Base-by-base conservation (phyloP, 2,797 vertebrate species). In the Ptychobarbus kaznakovi region DNA sequence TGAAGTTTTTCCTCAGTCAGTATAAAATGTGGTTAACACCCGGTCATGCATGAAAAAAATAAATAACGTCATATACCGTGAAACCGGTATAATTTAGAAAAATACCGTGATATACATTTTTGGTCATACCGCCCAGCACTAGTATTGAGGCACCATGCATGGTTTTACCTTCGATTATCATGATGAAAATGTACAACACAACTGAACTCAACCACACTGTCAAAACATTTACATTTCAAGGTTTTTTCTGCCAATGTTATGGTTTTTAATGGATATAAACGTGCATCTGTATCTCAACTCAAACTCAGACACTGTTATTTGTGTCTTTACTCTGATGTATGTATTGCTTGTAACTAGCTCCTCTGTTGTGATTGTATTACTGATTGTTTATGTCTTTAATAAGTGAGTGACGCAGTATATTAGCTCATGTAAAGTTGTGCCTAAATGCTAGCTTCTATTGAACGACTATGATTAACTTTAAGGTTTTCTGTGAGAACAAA, bases 401-500 rank as follows among this genome's bases (percentile, higher is more conserved):
- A 32, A 51, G 72, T 20, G 28, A 74, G 16, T 12, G 28, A 75
- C 15, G 10, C 73, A 51, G 72, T 32, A 74, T 51, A 51, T 20
- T 75, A 51, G 46, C 46, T 32, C 2, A 51, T 51, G 25, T 32
- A 74, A 28, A 73, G 5, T 0, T 15, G 15, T 46, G 22, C 8
- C 11, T 49, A 35, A 32, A 20, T 20, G 9, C 16, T 46, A 11
- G 46, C 1, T 6, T 18, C 44, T 5, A 46, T 4, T 28, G n/a
- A 18, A 51, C 51, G 3, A 35, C 73, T 35, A 22, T 20, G 46
- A 53, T 53, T 74, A 20, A 20, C 25, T 25, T 51, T 7, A 46
- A n/a, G n/a, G 42, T 35, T 46, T 65, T 32, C 75, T 44, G 75
- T 83, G 84, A 85, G 87, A 86, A 91, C 3, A 53, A 1, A 51